Conservation (phyloP, 1,140 invertebrate genomes). For the Bombus huntii region DNA sequence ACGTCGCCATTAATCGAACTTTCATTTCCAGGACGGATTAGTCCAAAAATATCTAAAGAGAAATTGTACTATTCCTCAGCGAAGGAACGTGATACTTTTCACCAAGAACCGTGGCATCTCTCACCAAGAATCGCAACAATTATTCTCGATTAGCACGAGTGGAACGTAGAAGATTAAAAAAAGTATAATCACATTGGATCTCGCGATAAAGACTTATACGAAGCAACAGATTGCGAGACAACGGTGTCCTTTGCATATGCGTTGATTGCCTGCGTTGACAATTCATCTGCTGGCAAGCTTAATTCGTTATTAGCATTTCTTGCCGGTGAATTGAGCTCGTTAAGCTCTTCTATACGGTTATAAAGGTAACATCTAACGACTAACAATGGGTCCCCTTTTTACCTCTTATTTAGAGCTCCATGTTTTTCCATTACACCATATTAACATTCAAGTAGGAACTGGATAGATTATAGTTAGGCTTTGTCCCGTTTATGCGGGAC, state of each 20-base stretch:
- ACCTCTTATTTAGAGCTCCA: not conserved
- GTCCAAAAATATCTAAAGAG: no score
- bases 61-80: no score
- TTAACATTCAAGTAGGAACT: not conserved
- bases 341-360: conserved; percentile 2
- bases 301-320: conserved; percentile 50
- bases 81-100: no score
- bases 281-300: not conserved
- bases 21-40: no score
- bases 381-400: not conserved
- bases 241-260: not conserved
- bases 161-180: not conserved
- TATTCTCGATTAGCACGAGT: not conserved
- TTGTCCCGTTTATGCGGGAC: not conserved
- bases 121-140: not conserved
- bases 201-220: no score
- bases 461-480: not conserved
- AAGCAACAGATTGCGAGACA: not conserved
- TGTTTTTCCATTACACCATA: not conserved
- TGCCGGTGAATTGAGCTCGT: conserved; percentile 21
- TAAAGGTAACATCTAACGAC: not conserved
- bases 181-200: not conserved
- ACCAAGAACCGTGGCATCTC: not conserved
- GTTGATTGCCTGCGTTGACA: not conserved
- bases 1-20: no score